Conservation (phyloP, 2,888 invertebrate species). For the Folsomia candida region DNA sequence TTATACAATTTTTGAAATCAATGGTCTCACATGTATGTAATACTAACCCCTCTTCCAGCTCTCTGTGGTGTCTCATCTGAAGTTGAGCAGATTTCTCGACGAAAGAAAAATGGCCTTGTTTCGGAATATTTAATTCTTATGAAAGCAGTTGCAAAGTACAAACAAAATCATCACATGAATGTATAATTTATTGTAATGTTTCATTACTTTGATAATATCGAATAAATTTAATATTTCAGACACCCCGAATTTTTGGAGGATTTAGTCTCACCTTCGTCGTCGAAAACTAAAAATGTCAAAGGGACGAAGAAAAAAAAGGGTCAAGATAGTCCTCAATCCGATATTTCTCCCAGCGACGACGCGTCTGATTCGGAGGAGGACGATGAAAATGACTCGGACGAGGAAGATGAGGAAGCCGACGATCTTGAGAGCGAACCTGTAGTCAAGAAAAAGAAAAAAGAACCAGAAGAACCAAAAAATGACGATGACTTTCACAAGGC, state of each 20-base stretch:
- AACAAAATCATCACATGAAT: too few relatives aligned
- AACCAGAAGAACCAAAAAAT: constrained; percentile 1
- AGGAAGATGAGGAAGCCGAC: constrained; percentile 27
- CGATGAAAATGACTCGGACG: constrained; percentile 24
- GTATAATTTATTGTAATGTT: too few relatives aligned
- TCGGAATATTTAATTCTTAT: constrained; percentile 30
- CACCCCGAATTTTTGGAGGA: constrained; percentile 32
- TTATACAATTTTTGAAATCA: too few relatives aligned
- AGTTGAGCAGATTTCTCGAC: constrained; percentile 30
- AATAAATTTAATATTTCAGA: constrained; percentile 20
- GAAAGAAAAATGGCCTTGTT: constrained; percentile 28
- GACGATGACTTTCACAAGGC: constrained; percentile 29
- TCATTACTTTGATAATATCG: too few relatives aligned
- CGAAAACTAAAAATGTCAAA: not conserved
- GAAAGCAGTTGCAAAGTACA: constrained; percentile 35
- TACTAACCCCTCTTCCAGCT: too few relatives aligned
- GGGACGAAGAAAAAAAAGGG: too few relatives aligned
- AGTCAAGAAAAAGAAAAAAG: constrained; percentile 16
- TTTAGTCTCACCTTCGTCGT: not conserved
- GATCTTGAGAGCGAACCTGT: constrained; percentile 10
- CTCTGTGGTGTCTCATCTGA: constrained; percentile 34
- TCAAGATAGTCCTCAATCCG: constrained; percentile 13
- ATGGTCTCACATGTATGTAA: too few relatives aligned
- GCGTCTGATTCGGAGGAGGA: constrained; percentile 7
- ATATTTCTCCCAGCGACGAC: not conserved